Evolutionary conservation across 2,113 vertebrate genomes (phyloP).

Genomic region (Cephalophus harveyi): DNA sequence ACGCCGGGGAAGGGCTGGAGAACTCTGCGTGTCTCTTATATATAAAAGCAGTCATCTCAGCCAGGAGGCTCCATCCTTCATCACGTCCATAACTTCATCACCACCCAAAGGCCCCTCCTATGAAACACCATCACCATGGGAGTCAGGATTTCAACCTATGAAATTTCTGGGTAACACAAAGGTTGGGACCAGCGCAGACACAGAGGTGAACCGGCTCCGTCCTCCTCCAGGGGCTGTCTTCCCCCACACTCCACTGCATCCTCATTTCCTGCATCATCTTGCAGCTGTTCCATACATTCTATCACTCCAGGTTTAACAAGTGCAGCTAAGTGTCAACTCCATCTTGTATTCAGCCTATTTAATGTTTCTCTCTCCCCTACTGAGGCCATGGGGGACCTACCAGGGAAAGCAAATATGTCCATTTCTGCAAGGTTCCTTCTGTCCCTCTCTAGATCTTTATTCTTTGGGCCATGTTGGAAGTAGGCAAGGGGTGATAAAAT

Average conservation of each 20-base stretch:
- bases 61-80: neutral
- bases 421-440: neutral
- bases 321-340: neutral
- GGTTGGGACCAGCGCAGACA: neutral
- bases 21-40: neutral
- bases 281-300: neutral
- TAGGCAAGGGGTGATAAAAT: neutral
- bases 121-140: neutral
- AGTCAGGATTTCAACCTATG: neutral
- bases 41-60: neutral
- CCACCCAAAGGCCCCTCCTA: neutral
- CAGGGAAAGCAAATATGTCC: neutral
- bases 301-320: neutral
- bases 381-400: neutral
- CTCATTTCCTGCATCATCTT: neutral
- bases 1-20: fast-evolving
- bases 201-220: neutral
- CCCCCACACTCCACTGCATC: neutral
- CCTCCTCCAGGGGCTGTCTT: neutral
- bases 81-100: neutral
- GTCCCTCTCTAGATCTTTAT: neutral
- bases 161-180: neutral
- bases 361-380: neutral
- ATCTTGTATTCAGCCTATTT: neutral
- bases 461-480: neutral